These are phyloP conservation scores for Chymomyza amoena DNA, from an alignment of 2,888 invertebrate genomes.

Conservation along the genomic window DNA sequence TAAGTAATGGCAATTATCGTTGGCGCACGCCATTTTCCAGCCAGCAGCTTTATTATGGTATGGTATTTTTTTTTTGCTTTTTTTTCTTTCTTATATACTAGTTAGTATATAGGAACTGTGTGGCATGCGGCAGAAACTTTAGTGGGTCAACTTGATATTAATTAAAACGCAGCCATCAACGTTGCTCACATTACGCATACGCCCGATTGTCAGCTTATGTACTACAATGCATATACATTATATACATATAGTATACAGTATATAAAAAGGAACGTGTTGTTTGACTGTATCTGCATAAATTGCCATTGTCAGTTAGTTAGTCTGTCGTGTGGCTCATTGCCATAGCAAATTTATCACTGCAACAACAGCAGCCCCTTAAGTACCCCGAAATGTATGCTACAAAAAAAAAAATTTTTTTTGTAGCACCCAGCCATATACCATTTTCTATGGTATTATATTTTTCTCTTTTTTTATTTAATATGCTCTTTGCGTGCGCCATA, in stretches of 20 bases:
- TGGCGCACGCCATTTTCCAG: conserved; percentile 53
- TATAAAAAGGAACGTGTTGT: neutral
- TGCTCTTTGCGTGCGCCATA: conserved; percentile 55
- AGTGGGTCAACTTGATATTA: conserved; percentile 68
- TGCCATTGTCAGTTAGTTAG: conserved; percentile 27
- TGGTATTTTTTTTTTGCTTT: conserved; percentile 19
- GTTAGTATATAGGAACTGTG: neutral
- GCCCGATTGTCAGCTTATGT: conserved; percentile 15
- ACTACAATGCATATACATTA: neutral
- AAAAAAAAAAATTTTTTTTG: conserved; percentile 5
- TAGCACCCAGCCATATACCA: neutral
- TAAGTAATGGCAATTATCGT: conserved; percentile 63
- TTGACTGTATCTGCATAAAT: conserved; percentile 28
- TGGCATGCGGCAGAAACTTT: conserved; percentile 34
- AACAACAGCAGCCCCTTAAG: neutral
- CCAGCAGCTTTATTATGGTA: conserved; percentile 45
- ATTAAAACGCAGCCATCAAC: conserved; percentile 34
- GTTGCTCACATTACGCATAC: conserved; percentile 35
- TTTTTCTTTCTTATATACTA: neutral
- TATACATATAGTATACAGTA: no score
- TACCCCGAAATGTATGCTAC: conserved; percentile 34
- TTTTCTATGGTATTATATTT: conserved; percentile 17
- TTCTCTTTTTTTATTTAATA: conserved; percentile 48
- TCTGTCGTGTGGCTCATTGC: neutral
- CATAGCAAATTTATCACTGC: conserved; percentile 31